A percentile compares a stretch with the other conserved stretches of the same genome.
These are phyloP conservation scores for Tryphoninae sp. DNA, from an alignment of 2,888 invertebrate genomes.

Conservation along the genomic window DNA sequence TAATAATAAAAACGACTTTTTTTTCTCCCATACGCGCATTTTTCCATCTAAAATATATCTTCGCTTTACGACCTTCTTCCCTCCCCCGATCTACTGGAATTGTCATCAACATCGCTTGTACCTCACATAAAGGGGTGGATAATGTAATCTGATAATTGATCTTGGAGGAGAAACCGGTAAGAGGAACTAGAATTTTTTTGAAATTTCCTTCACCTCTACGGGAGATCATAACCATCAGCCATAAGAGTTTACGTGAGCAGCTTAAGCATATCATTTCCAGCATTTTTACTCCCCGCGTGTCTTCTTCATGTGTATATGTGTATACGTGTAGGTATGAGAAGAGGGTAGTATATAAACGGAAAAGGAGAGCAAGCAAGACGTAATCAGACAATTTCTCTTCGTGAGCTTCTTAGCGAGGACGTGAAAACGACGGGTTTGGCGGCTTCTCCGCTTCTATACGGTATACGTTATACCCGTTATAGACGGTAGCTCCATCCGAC, in stretches of 20 bases:
- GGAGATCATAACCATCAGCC: slow-evolving; percentile 37
- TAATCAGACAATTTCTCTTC: slow-evolving; percentile 71
- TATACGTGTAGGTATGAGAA: background rate
- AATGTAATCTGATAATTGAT: slow-evolving; percentile 58
- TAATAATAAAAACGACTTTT: background rate
- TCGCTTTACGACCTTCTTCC: background rate
- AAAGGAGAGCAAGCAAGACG: slow-evolving; percentile 60
- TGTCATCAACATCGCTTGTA: background rate
- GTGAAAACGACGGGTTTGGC: slow-evolving; percentile 43
- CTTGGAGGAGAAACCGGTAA: slow-evolving; percentile 23
- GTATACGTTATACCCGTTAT: background rate
- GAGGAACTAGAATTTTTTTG: slow-evolving; percentile 33
- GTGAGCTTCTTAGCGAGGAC: slow-evolving; percentile 70
- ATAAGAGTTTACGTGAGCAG: slow-evolving; percentile 16
- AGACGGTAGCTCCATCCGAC: slow-evolving; percentile 1
- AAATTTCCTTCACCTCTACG: slow-evolving; percentile 34
- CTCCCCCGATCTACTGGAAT: background rate
- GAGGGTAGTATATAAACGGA: background rate
- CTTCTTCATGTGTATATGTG: background rate
- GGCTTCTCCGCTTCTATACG: slow-evolving; percentile 20
- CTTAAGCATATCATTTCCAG: slow-evolving; percentile 27
- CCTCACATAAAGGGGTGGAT: slow-evolving; percentile 5
- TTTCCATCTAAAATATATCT: slow-evolving; percentile 13
- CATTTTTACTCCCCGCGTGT: slow-evolving; percentile 9
- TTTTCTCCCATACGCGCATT: background rate